Conservation (phyloP, 2,888 invertebrate genomes). For the Lasiommata megera region DNA sequence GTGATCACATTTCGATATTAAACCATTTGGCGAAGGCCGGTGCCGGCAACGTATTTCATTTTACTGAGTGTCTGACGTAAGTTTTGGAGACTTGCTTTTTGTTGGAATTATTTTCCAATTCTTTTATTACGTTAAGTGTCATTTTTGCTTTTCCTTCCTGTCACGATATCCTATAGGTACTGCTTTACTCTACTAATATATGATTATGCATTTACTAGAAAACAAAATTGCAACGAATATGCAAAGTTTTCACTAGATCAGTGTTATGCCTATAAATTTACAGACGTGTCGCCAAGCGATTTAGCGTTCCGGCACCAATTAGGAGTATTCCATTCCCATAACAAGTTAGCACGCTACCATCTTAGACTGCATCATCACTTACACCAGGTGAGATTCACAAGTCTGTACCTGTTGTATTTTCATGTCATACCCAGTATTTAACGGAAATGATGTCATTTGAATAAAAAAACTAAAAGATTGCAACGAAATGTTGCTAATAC, state of each 20-base stretch:
- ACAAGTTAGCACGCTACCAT: too few species aligned
- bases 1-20: constrained; percentile 82
- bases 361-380: too few species aligned
- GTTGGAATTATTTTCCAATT: constrained; percentile 74
- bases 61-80: constrained; percentile 79
- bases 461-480: too few species aligned
- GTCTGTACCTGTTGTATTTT: too few species aligned
- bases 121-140: constrained; percentile 57
- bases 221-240: neutral
- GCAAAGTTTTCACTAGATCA: neutral
- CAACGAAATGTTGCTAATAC: too few species aligned
- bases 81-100: constrained; percentile 77
- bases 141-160: constrained; percentile 48
- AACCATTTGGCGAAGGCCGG: constrained; percentile 79
- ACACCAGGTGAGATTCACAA: too few species aligned
- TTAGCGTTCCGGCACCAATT: too few species aligned
- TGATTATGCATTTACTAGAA: neutral
- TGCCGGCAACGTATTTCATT: constrained; percentile 80
- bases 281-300: too few species aligned
- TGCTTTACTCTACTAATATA: too few species aligned
- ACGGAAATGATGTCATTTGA: too few species aligned
- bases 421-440: too few species aligned
- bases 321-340: too few species aligned
- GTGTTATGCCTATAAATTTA: neutral
- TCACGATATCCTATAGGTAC: constrained; percentile 23